A percentile compares a stretch with the other conserved stretches of the same genome.
These are phyloP conservation scores for Drosophila pectinifera DNA, from an alignment of 1,140 invertebrate species.

Conservation along the genomic window DNA sequence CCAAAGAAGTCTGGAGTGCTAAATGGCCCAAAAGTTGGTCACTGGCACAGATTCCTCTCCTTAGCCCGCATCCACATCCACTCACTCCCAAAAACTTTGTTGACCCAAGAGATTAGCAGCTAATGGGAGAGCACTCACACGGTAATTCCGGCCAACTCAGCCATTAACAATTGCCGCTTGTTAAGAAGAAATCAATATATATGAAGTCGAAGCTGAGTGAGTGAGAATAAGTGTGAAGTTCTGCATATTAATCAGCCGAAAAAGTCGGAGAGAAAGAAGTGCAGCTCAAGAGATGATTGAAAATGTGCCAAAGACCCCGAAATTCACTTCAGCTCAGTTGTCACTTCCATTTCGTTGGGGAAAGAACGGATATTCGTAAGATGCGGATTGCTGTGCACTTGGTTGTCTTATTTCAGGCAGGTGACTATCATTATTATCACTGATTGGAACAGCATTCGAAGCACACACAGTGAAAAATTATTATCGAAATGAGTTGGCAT, in stretches of 20 bases:
- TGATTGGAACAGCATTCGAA: conserved; percentile 28
- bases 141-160: conserved; percentile 33
- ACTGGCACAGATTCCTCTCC: conserved; percentile 51
- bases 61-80: not conserved
- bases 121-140: conserved; percentile 56
- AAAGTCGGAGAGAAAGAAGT: conserved; percentile 6
- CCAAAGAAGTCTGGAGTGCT: conserved; percentile 64
- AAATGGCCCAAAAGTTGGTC: conserved; percentile 67
- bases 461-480: conserved; percentile 5
- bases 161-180: conserved; percentile 61
- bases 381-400: conserved; percentile 28
- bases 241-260: conserved; percentile 65
- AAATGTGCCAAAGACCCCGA: conserved; percentile 15
- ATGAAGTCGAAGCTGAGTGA: conserved; percentile 1
- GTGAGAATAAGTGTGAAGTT: conserved; percentile 58
- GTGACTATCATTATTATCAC: conserved; percentile 63
- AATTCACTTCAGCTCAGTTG: conserved; percentile 43
- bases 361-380: conserved; percentile 8
- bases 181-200: conserved; percentile 61
- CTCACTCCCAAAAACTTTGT: conserved; percentile 45
- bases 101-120: conserved; percentile 75
- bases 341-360: conserved; percentile 22
- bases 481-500: not conserved
- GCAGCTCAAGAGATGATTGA: conserved; percentile 13
- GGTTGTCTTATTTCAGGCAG: conserved; percentile 61